phyloP scores from a whole-genome alignment of 2,113 vertebrate genomes.

The Limanda limanda region DNA sequence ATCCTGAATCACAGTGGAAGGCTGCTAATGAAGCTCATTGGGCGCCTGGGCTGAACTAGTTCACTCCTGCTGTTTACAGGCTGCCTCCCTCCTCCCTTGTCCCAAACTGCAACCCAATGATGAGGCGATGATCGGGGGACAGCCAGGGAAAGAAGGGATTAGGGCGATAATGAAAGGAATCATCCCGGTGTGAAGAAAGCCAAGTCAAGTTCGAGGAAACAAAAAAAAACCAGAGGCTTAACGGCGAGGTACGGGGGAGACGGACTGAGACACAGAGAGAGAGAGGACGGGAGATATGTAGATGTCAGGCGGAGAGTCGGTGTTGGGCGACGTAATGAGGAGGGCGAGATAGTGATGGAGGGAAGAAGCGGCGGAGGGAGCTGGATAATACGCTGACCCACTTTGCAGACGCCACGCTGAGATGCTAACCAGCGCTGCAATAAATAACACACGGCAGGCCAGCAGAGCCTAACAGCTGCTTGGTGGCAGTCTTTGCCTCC shows the following conservation, averaged over 20 bases:
- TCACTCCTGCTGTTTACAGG: conserved; percentile 62
- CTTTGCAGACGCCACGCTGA: conserved; percentile 79
- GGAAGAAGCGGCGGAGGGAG: conserved; percentile 35
- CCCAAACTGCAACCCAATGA: conserved; percentile 13
- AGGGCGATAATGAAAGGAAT: conserved; percentile 35
- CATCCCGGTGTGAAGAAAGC: conserved; percentile 13
- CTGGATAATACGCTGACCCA: conserved; percentile 80
- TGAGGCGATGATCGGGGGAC: background rate
- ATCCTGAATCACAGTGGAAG: conserved; percentile 71
- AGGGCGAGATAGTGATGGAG: conserved; percentile 43
- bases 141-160: conserved; percentile 15
- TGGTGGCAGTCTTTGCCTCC: conserved; percentile 50
- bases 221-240: conserved; percentile 24
- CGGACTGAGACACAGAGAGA: background rate
- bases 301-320: conserved; percentile 42
- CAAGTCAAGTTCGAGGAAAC: conserved; percentile 35
- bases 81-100: conserved; percentile 15
- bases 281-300: conserved; percentile 28
- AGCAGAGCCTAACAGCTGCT: conserved; percentile 78
- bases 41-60: conserved; percentile 52
- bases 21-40: conserved; percentile 76
- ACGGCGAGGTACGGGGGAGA: conserved; percentile 22
- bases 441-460: conserved; percentile 81
- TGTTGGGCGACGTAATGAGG: conserved; percentile 47
- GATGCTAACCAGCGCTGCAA: conserved; percentile 77